Conservation (phyloP, 2,797 vertebrate genomes). For the Hydrocynus forskahlii region DNA sequence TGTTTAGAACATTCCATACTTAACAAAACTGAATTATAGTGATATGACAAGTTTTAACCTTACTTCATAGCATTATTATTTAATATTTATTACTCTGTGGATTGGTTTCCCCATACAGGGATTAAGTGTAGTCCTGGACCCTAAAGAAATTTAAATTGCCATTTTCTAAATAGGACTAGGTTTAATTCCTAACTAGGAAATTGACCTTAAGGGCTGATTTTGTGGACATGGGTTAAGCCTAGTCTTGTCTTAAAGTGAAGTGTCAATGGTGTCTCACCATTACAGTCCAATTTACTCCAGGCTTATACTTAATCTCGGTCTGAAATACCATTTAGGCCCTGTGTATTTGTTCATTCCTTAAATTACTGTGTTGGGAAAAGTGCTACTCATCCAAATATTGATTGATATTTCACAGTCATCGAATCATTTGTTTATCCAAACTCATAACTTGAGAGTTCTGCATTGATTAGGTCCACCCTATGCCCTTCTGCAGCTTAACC, state of each 20-base stretch:
- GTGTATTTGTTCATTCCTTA: neutral
- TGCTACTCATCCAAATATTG: neutral
- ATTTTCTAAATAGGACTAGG: too few species aligned
- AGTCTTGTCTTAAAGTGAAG: neutral
- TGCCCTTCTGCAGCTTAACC: neutral
- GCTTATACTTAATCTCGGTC: neutral
- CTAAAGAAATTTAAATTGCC: too few species aligned
- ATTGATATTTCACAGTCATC: neutral
- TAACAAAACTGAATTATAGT: neutral
- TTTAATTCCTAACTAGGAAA: too few species aligned
- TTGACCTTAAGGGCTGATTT: too few species aligned
- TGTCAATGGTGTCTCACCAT: neutral
- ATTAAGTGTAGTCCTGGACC: too few species aligned
- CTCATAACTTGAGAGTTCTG: constrained; percentile 4
- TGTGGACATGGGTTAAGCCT: neutral
- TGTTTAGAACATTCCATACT: constrained; percentile 11
- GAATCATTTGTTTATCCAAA: neutral
- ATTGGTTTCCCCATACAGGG: too few species aligned
- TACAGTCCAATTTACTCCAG: neutral
- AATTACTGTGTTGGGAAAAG: neutral
- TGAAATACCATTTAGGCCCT: neutral
- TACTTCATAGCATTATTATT: neutral
- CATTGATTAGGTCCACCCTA: neutral
- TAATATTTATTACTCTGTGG: neutral
- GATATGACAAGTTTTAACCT: neutral